A percentile compares a stretch with the other conserved stretches of the same genome.
Evolutionary conservation across 2,113 vertebrate species (phyloP).

Genomic region (Psittacula cyanocephala): DNA sequence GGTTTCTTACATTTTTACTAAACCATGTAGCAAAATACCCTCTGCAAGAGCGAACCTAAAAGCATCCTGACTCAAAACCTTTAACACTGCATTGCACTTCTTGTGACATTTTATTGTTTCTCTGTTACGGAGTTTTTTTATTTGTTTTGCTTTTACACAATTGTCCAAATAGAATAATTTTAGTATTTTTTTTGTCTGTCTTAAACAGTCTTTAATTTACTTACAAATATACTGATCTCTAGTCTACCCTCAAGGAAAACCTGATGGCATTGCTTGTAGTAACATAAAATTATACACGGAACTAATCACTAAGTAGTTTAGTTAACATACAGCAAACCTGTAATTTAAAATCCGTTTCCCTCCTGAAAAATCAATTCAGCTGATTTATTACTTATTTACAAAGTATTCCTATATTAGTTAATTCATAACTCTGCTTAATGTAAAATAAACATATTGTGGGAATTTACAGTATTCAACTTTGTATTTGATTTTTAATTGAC

Average conservation of each 20-base stretch:
- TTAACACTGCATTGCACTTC: not conserved
- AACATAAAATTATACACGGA: not conserved
- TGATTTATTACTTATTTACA: not conserved
- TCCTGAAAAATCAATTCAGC: not conserved
- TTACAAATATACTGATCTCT: not conserved
- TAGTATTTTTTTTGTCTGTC: not conserved
- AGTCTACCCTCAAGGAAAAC: not conserved
- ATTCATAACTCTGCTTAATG: not conserved
- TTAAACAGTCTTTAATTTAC: not conserved
- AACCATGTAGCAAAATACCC: not conserved
- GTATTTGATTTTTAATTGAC: not conserved
- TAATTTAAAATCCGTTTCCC: not conserved
- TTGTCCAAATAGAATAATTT: not conserved
- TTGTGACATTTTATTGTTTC: not conserved
- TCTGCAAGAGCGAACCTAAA: not conserved
- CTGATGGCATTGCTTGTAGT: not conserved
- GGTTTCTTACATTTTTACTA: conserved; percentile 13
- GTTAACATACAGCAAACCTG: not conserved
- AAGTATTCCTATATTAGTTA: not conserved
- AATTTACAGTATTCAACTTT: not conserved
- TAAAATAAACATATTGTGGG: not conserved
- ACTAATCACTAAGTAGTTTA: not conserved
- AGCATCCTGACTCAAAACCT: not conserved
- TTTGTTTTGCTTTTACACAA: not conserved
- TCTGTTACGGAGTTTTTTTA: not conserved